phyloP scores from a whole-genome alignment of 1,140 invertebrate genomes.

The Ptiloglossa arizonensis region DNA sequence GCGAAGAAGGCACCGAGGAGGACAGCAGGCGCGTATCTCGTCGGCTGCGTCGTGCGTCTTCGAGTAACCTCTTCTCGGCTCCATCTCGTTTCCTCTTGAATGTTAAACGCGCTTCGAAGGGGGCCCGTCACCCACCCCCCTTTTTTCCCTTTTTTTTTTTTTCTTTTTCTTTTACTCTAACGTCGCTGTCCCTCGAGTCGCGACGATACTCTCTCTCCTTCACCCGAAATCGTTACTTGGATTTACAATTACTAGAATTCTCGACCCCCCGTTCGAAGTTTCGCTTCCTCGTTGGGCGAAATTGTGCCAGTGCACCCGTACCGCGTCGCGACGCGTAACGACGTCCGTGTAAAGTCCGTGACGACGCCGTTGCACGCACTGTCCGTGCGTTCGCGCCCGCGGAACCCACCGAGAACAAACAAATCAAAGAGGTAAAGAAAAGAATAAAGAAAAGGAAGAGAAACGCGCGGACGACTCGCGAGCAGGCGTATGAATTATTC shows the following conservation, averaged over 20 bases:
- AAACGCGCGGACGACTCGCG: constrained; percentile 3
- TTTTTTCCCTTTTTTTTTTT: too few relatives aligned
- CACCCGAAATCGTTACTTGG: too few relatives aligned
- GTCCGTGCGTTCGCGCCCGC: constrained; percentile 25
- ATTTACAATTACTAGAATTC: too few relatives aligned
- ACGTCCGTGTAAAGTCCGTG: background rate
- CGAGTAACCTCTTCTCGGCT: background rate
- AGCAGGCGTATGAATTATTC: constrained; percentile 59
- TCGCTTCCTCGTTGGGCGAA: too few relatives aligned
- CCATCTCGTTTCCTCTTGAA: constrained; percentile 6
- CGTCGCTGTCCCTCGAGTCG: background rate
- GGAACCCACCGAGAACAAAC: constrained; percentile 19
- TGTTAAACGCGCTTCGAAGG: constrained; percentile 1
- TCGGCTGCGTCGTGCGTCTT: constrained; percentile 6
- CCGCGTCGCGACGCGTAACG: too few relatives aligned
- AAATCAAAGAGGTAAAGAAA: too few relatives aligned
- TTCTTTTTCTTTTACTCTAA: background rate
- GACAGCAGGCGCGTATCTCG: background rate
- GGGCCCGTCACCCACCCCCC: too few relatives aligned
- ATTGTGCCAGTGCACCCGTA: too few relatives aligned
- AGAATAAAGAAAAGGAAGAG: background rate
- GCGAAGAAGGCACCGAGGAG: background rate
- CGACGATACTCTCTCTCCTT: background rate
- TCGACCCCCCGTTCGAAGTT: too few relatives aligned
- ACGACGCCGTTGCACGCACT: constrained; percentile 19